Evolutionary conservation across 1,140 invertebrate species (phyloP), one percentile per base, ranked within the genome.

Genomic region (Eulimnadia texana): DNA sequence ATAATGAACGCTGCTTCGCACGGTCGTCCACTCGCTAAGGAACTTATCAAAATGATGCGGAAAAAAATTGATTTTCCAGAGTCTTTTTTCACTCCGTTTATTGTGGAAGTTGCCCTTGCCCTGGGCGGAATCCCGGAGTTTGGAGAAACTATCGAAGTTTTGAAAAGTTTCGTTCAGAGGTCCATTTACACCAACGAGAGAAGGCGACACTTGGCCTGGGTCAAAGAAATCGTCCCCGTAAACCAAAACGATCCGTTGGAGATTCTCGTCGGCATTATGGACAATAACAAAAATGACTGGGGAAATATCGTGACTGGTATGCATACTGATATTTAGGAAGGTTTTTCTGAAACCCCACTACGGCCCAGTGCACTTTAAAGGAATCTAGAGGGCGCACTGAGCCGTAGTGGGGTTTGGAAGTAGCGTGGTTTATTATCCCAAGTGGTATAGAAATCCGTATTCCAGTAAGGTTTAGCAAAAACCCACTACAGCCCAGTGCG

Each of bases 241-340:
- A 54, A 54, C 24, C 20, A 54, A 23, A 23, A 25, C 22, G 52
- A 23, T 23, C 13, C 28, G 11, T 27, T 25, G 22, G 19, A 54
- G 22, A 23, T 54, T 13, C 20, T 54, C 19, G 3, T 25, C n/a
- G 28, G 23, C 20, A 54, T 54, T 22, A 54, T 54, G 52, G 1
- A 22, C 6, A 27, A 33, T 29, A 19, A 33, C 55, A 33, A 27
- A 3, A 20, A 19, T 57, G 55, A 57, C 27, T 27, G 55, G 33
- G 28, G 33, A 11, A 57, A 57, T 20, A 57, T 57, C 29, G 25
- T 57, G 11, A 57, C 22, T 29, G 55, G 55, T 56, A 52, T 52
- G 22, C n/a, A n/a, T n/a, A n/a, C n/a, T n/a, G n/a, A n/a, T n/a
- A n/a, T n/a, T n/a, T n/a, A n/a, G n/a, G n/a, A n/a, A n/a, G n/a